Base-by-base conservation (phyloP, 2,888 invertebrate species). In the Peribatodes rhomboidaria region DNA sequence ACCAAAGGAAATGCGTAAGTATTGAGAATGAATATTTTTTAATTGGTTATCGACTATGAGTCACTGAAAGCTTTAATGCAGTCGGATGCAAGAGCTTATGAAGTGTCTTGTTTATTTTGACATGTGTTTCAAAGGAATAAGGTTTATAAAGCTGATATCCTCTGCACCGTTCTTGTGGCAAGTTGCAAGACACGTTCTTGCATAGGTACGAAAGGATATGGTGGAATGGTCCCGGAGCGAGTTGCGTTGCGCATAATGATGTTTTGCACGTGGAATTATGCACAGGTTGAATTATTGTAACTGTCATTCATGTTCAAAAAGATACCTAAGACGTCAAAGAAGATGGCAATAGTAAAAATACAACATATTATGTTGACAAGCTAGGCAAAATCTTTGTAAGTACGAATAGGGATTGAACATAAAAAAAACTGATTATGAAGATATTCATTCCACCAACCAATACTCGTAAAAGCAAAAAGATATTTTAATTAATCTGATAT, bases 21-120 rank as follows among this genome's bases (percentile, higher is more conserved):
- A 60, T 52, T 13, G 52, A 63, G 58, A 67, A 47, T 65, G 63
- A 61, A 64, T 64, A 70, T 67, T 72, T 68, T 73, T 71, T 73
- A 70, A 72, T 75, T 71, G 67, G 67, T 65, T 68, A 63, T 71
- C 56, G 68, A 53, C 49, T 73, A 69, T 75, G 73, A 73, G 58
- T 75, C 75, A 75, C 65, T 57, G 60, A 41, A 49, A 60, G 61
- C 62, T 64, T 37, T 63, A 57, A 49, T 50, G 18, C 56, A 58
- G 41, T n/a, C 46, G 46, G 37, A 33, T 13, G 14, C 39, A 58
- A 47, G 27, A 63, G 46, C 59, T 61, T 63, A 14, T 37, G 4
- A 18, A 11, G 31, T 46, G 10, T 22, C 11, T 33, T 11, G 22
- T 4, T 3, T 2, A 57, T 22, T 65, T 42, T 33, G 22, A 47